A percentile compares a stretch with the other conserved stretches of the same genome.
Evolutionary conservation across 2,113 vertebrate genomes (phyloP).

Genomic region (Emydocephalus ijimae): DNA sequence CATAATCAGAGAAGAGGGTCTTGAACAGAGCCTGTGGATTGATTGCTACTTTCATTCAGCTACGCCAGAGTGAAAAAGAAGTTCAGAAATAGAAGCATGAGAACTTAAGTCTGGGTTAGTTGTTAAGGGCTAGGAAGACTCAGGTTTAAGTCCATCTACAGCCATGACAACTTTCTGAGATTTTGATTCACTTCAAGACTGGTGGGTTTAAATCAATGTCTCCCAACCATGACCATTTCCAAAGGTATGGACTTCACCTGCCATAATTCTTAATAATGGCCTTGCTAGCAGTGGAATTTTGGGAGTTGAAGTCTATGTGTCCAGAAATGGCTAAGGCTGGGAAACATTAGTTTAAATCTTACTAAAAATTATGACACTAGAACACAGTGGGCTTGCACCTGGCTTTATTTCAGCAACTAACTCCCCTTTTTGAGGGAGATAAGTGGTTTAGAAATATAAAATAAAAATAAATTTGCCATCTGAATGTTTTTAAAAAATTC

Average conservation of each 20-base stretch:
- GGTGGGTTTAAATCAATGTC: neutral
- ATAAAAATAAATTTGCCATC: neutral
- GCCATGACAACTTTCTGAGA: neutral
- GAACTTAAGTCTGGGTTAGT: neutral
- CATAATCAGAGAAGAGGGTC: neutral
- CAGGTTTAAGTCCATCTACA: neutral
- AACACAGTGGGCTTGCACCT: neutral
- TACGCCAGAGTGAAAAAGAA: neutral
- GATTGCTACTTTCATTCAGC: neutral
- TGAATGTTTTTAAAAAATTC: neutral
- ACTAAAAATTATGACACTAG: neutral
- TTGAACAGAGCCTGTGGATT: neutral
- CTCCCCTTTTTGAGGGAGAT: neutral
- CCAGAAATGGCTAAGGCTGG: neutral
- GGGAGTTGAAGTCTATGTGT: neutral
- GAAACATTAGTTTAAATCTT: too few species aligned
- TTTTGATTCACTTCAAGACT: neutral
- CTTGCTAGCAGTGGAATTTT: neutral
- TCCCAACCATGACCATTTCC: neutral
- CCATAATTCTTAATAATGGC: neutral
- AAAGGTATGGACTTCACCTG: neutral
- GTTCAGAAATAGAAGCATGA: neutral
- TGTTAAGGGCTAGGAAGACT: neutral
- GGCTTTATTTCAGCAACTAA: neutral
- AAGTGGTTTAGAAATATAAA: neutral